Evolutionary conservation across 2,797 vertebrate genomes (phyloP), one percentile per base, ranked within the genome.

Genomic region (Orestias chungarensis): DNA sequence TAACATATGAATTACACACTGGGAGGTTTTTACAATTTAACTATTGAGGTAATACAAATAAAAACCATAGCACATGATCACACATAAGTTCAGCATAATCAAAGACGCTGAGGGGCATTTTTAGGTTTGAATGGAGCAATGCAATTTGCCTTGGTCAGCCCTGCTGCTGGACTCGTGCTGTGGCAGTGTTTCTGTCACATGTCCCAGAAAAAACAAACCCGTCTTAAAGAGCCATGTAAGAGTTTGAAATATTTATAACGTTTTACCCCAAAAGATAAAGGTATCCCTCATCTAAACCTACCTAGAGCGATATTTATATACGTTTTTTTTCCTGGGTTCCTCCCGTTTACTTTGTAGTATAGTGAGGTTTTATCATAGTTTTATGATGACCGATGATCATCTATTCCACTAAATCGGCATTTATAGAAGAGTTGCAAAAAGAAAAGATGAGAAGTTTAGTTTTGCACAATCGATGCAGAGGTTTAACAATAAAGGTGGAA

Each of bases 11-110:
- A 79, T 86, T 42, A 73, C 75, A 83, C 57, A 84, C 70, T 29
- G 49, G 23, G 17, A 80, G 67, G 74, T 66, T 69, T 71, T 55
- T 33, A 82, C 66, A 82, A 68, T 80, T 75, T 76, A 69, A 82
- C 61, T 46, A 73, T 81, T 80, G 64, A 78, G 72, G 42, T 66
- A 64, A 73, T 35, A 43, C 29, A 27, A 62, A 61, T 46, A 33
- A 82, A 65, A 55, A 74, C n/a, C n/a, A n/a, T n/a, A 47, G 65
- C 85, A 80, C 83, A 83, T 87, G 87, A 86, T 74, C 49, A 42
- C 40, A 78, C 64, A 67, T 78, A 71, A 75, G 78, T 72, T 61
- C 52, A 69, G 68, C 74, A 80, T 74, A 75, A 81, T 82, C 55
- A 71, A 50, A 78, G 78, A 78, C 81, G 74, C 81, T 47, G 1